These are phyloP conservation scores for Leucoraja ocellata DNA, from an alignment of 2,797 vertebrate species.

Conservation along the genomic window DNA sequence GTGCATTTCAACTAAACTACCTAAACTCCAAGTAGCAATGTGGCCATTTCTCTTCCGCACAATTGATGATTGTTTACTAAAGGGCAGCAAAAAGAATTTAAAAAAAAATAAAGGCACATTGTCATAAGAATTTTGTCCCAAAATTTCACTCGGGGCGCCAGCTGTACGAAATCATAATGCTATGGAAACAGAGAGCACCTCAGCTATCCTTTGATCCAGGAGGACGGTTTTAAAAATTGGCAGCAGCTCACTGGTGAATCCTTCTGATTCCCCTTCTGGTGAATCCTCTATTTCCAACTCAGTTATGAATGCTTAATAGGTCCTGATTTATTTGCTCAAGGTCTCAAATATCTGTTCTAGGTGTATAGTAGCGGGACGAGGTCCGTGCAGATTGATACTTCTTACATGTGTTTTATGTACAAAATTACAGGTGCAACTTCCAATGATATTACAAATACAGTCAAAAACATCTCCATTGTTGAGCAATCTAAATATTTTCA, in stretches of 20 bases:
- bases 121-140: background rate
- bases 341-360: background rate
- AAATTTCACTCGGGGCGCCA: background rate
- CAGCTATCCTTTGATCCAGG: background rate
- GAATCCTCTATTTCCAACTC: background rate
- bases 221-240: background rate
- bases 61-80: background rate
- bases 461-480: background rate
- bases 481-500: background rate
- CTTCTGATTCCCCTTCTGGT: background rate
- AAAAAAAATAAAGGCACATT: background rate
- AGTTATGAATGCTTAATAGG: background rate
- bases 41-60: background rate
- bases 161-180: background rate
- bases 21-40: too few species aligned
- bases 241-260: background rate
- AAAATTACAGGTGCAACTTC: background rate
- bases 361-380: background rate
- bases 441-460: too few species aligned
- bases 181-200: background rate
- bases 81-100: background rate
- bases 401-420: background rate
- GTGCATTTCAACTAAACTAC: too few species aligned
- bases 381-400: background rate
- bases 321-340: background rate